phyloP scores from a whole-genome alignment of 2,113 vertebrate species.

The Gobius niger region DNA sequence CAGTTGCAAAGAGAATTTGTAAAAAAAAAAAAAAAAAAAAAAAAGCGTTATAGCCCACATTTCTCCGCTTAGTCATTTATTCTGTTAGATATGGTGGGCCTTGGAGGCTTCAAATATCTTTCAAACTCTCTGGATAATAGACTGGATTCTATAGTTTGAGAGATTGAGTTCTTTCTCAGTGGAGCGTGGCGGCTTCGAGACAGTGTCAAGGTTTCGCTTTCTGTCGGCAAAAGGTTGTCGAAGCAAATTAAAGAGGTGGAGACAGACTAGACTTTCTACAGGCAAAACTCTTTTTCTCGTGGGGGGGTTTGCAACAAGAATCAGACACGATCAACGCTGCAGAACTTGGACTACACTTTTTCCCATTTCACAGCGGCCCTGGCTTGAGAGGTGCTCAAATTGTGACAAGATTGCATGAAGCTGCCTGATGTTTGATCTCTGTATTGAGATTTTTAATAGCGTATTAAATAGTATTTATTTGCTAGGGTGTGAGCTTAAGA shows the following conservation, averaged over 20 bases:
- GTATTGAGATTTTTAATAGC: neutral
- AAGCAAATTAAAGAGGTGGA: conserved; percentile 8
- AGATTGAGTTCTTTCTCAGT: conserved; percentile 5
- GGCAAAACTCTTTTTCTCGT: neutral
- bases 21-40: neutral
- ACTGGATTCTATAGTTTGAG: conserved; percentile 5
- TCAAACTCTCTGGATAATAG: conserved; percentile 8
- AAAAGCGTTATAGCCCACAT: neutral
- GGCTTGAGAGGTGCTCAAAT: neutral
- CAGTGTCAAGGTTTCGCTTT: conserved; percentile 5
- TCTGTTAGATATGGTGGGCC: neutral
- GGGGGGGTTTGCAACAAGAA: neutral
- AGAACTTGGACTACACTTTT: neutral
- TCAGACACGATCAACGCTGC: neutral
- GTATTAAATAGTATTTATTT: no score
- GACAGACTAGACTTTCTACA: conserved; percentile 1
- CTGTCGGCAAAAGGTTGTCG: conserved; percentile 9
- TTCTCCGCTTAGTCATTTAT: neutral
- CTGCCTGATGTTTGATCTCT: neutral
- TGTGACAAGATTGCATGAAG: neutral
- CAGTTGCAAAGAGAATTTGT: neutral
- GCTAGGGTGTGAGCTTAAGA: no score
- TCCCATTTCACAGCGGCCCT: neutral
- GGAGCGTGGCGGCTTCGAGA: neutral
- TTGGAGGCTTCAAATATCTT: conserved; percentile 2